Conservation (phyloP, 2,888 invertebrate species). For the Ethmia dodecea region DNA sequence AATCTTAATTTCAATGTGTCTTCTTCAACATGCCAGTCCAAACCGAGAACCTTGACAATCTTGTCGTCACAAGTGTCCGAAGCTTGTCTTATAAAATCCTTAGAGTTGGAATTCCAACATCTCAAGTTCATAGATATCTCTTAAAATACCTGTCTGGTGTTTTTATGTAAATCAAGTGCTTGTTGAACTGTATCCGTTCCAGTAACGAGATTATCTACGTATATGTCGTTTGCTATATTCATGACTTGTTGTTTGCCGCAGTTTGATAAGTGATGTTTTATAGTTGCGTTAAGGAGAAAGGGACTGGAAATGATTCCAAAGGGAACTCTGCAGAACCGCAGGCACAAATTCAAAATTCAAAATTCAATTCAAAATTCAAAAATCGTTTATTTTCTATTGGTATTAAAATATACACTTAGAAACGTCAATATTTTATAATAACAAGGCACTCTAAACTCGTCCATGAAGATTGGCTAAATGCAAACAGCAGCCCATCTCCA, state of each 20-base stretch:
- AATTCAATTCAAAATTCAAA: no score
- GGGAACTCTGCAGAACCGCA: constrained; percentile 6
- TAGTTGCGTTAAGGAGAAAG: constrained; percentile 7
- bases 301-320: constrained; percentile 16
- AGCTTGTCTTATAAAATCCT: constrained; percentile 5
- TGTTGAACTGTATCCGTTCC: not conserved
- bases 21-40: not conserved
- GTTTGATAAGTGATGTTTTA: constrained; percentile 1
- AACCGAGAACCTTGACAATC: not conserved
- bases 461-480: no score
- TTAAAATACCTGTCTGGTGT: constrained; percentile 1
- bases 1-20: not conserved
- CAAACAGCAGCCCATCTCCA: no score
- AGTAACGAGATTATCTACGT: constrained; percentile 11
- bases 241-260: not conserved
- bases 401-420: no score
- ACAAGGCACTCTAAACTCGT: no score
- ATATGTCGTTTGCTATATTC: constrained; percentile 1
- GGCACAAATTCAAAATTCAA: not conserved
- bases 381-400: no score
- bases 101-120: constrained; percentile 13
- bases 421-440: no score
- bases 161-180: constrained; percentile 5
- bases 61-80: not conserved
- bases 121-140: constrained; percentile 13